Evolutionary conservation across 53 echinoderm and acorn worm species (phyloP), one percentile per base, ranked within the genome.

Genomic region (Luidia sarsii): DNA sequence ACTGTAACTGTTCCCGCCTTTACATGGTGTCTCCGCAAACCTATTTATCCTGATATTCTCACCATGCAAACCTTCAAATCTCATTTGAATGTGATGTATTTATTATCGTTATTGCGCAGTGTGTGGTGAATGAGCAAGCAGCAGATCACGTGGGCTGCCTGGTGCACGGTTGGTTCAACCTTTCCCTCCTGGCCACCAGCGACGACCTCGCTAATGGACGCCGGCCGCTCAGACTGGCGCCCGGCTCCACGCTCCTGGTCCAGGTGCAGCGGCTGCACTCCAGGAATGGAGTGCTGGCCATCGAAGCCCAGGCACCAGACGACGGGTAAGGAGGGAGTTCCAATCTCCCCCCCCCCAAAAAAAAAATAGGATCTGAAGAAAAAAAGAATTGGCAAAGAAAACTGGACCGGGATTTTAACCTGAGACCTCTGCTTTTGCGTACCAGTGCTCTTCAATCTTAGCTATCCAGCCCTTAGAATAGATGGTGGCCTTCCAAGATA

Each of bases 141-240:
- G 21, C 43, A 5, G 90, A 94, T 56, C 89, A 94, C 57, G 45
- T 94, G 20, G 86, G 94, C 49, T 94, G 94, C 60, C 77, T 94
- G 54, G 90, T 88, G 16, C 90, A 86, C 24, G 64, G 87, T 48
- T 90, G 88, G 84, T 90, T 94, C 72, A 94, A 90, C 20, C 75
- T 90, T 3, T 90, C 94, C 0, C 67, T 94, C 6, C 85, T 80
- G 6, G 75, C 77, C 24, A 28, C 34, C 28, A 43, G 80, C 38
- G 21, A 52, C 13, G 69, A 79, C 18, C 39, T 84, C 6, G n/a
- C n/a, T n/a, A 64, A 71, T 19, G 66, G 49, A 19, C 30, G 61
- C 30, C 39, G 39, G 57, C 57, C 2, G 27, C 59, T 34, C 1
- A 22, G 80, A 53, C 67, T 88, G 11, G 68, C 71, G 13, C 68